phyloP scores from a whole-genome alignment of 2,113 vertebrate species.

The Lampris incognitus region DNA sequence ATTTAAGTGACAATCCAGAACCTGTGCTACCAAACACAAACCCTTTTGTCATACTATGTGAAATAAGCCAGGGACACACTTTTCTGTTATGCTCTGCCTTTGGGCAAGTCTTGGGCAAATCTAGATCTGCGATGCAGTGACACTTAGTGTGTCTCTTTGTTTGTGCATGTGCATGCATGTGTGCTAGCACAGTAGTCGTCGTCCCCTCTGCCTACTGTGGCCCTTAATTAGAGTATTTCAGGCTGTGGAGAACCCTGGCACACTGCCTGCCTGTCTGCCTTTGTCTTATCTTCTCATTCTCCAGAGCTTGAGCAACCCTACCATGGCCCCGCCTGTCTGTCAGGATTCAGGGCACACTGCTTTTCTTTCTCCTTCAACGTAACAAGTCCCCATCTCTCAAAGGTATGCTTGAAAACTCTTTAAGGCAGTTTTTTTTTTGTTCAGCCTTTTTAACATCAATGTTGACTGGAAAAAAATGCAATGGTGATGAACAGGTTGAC shows the following conservation, averaged over 20 bases:
- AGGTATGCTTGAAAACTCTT: slow-evolving; percentile 38
- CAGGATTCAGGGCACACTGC: slow-evolving; percentile 16
- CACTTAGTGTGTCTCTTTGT: slow-evolving; percentile 5
- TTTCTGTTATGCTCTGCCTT: neutral
- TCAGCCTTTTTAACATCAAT: slow-evolving; percentile 13
- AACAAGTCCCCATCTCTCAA: slow-evolving; percentile 51
- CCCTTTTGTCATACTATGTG: neutral
- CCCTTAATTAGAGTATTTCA: slow-evolving; percentile 79
- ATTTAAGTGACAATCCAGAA: slow-evolving; percentile 66
- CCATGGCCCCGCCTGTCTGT: slow-evolving; percentile 49
- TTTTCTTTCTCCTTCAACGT: slow-evolving; percentile 35
- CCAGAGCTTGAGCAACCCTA: slow-evolving; percentile 42
- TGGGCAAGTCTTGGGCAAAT: neutral
- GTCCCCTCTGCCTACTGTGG: slow-evolving; percentile 67
- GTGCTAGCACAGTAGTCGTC: slow-evolving; percentile 30
- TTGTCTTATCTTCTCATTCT: slow-evolving; percentile 51
- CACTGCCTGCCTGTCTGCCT: slow-evolving; percentile 36
- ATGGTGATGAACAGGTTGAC: no score
- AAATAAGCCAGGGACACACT: neutral
- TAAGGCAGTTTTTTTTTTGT: slow-evolving; percentile 30
- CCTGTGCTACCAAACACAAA: slow-evolving; percentile 36
- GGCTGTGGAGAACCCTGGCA: slow-evolving; percentile 67
- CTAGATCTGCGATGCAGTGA: neutral
- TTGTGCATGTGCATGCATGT: neutral
- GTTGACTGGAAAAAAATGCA: neutral